Evolutionary conservation across 2,888 invertebrate genomes (phyloP).

Genomic region (Dromius quadrimaculatus): DNA sequence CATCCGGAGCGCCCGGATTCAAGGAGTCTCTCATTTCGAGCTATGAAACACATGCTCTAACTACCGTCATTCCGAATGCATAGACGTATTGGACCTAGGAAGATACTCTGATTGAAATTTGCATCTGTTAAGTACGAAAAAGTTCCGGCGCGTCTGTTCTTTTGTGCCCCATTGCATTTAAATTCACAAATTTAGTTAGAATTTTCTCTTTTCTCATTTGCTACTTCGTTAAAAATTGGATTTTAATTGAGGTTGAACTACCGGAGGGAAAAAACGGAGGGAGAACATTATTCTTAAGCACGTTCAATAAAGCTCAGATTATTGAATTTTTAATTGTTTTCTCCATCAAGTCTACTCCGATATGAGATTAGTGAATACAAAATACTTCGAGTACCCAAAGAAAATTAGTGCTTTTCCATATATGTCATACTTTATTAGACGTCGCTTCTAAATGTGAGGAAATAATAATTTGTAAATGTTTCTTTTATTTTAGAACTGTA

Average conservation of each 20-base stretch:
- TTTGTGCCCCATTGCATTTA: constrained; percentile 31
- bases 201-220: constrained; percentile 11
- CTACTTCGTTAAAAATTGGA: constrained; percentile 31
- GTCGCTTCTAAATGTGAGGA: not conserved
- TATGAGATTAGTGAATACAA: no score
- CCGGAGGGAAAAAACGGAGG: constrained; percentile 6
- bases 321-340: constrained; percentile 5
- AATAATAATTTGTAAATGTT: constrained; percentile 21
- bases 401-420: no score
- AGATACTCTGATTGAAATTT: constrained; percentile 40
- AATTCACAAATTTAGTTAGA: constrained; percentile 29
- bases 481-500: no score
- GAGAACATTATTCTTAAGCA: not conserved
- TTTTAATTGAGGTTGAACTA: constrained; percentile 28
- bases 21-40: constrained; percentile 8
- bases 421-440: not conserved
- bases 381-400: no score
- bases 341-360: constrained; percentile 3
- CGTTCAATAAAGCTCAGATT: not conserved
- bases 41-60: constrained; percentile 31
- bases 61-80: constrained; percentile 45
- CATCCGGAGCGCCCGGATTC: not conserved
- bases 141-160: constrained; percentile 22
- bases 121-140: constrained; percentile 43
- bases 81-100: constrained; percentile 33